Conservation (phyloP, 2,113 vertebrate genomes). For the Carlito syrichta region DNA sequence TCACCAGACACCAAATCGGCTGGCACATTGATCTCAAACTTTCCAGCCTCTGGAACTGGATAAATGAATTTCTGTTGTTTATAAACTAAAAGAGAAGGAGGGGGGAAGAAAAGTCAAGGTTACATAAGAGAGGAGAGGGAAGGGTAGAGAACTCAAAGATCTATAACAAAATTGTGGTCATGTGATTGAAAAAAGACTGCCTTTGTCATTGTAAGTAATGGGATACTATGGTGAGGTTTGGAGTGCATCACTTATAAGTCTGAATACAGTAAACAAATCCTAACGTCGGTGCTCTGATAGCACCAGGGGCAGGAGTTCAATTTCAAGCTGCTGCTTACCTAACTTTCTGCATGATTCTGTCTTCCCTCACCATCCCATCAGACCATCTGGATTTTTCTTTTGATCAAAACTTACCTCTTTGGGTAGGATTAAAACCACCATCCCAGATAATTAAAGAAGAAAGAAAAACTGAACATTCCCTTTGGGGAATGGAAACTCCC, state of each 20-base stretch:
- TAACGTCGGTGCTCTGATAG: background rate
- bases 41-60: background rate
- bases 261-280: background rate
- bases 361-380: background rate
- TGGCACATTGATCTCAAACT: background rate
- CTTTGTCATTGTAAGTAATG: background rate
- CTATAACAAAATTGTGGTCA: background rate
- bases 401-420: constrained; percentile 33
- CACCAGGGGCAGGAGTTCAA: background rate
- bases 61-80: background rate
- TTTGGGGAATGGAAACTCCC: constrained; percentile 20
- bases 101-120: too few relatives aligned
- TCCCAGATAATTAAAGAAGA: constrained; percentile 49
- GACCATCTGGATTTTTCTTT: constrained; percentile 33
- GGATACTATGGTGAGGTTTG: background rate
- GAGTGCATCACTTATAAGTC: background rate
- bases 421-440: constrained; percentile 36
- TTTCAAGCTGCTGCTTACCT: background rate
- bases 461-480: constrained; percentile 35
- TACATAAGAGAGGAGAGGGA: too few relatives aligned
- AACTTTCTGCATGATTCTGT: background rate
- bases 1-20: background rate
- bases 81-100: too few relatives aligned
- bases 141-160: background rate
- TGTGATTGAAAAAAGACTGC: background rate